These are phyloP conservation scores for Trogon melanurus DNA, from an alignment of 2,113 vertebrate species.

Conservation along the genomic window DNA sequence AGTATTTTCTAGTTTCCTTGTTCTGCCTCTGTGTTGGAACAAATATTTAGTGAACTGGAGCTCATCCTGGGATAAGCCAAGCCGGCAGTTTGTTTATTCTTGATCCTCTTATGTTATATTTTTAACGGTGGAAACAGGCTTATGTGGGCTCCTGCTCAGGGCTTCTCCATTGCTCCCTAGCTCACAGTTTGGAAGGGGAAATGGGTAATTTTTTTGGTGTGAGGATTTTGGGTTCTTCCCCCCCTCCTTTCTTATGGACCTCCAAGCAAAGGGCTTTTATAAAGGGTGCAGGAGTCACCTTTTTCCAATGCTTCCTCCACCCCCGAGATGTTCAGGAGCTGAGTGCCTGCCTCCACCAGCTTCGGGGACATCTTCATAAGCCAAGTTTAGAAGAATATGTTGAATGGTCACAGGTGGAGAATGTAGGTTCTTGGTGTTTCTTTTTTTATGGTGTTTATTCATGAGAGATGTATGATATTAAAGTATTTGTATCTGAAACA, in stretches of 20 bases:
- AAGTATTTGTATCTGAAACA: neutral
- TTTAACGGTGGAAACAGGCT: neutral
- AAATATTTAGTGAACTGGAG: neutral
- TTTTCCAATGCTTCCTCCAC: neutral
- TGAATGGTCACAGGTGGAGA: neutral
- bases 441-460: neutral
- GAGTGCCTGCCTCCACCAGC: neutral
- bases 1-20: neutral
- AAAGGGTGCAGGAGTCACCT: neutral
- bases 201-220: neutral
- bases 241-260: neutral
- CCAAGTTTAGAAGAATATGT: neutral
- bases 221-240: neutral
- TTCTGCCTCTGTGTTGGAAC: neutral
- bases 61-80: neutral
- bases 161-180: neutral
- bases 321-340: neutral
- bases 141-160: neutral
- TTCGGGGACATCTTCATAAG: neutral
- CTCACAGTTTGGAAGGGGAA: neutral
- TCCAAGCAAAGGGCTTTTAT: neutral
- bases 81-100: neutral
- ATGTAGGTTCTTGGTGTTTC: neutral
- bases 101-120: neutral
- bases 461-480: neutral